Base-by-base conservation (phyloP, 2,113 vertebrate species). In the Sula dactylatra region DNA sequence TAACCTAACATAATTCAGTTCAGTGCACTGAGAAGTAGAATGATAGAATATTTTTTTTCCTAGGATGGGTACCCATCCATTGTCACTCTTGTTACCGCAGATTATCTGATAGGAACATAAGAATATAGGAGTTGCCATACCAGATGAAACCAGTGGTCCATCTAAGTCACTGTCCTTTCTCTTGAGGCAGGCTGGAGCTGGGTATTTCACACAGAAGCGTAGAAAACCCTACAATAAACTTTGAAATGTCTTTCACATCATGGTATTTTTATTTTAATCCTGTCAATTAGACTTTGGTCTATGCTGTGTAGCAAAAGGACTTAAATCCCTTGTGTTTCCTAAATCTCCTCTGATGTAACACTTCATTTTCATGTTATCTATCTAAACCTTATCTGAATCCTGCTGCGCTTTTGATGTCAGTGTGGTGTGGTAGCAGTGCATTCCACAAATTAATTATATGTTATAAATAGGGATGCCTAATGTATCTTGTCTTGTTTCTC, bases 1-100 rank as follows among this genome's bases (percentile, higher is more conserved):
- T 97, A 95, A 97, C 94, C 92, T 92, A 91, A 90, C 84, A 78
- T 95, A 95, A 80, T 91, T 85, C 96, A 97, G 89, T 95, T 95
- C 96, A 97, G 74, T 95, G 89, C 91, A 71, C 94, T 94, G 80
- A 96, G 62, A 88, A 93, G 77, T 86, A 86, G 79, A 96, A 86
- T 74, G 91, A 86, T 89, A 80, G 58, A 89, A 25, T 92, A 13
- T 72, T 94, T 91, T 91, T 82, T 67, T 95, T 54, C 84, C 86
- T 95, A 90, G 70, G 49, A 87, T 94, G 45, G 45, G 42, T 94
- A 74, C 78, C 67, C 71, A 90, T 97, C 94, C 71, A 9, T 91
- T 96, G 89, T 96, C 95, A 96, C 47, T 91, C 54, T 86, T 74
- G 88, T 96, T 93, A 81, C 62, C 3, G 3, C 47, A 55, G 78